Evolutionary conservation across 2,888 invertebrate genomes (phyloP).

Genomic region (Drosophila ezoana): DNA sequence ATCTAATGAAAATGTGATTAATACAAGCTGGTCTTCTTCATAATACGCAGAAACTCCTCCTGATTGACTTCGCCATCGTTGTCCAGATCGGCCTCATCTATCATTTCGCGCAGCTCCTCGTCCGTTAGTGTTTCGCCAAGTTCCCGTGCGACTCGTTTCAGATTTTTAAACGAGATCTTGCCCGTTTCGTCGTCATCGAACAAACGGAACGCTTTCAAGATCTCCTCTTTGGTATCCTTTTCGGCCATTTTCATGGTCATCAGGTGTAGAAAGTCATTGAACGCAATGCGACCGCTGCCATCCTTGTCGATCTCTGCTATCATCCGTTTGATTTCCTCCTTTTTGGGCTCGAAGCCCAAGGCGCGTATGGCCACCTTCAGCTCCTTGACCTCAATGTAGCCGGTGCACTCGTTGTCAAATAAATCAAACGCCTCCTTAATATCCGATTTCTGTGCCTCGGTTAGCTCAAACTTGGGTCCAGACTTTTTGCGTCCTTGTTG

Average conservation of each 20-base stretch:
- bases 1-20: constrained; percentile 82
- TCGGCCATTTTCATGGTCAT: constrained; percentile 98
- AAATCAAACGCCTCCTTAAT: constrained; percentile 98
- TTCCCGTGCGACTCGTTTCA: constrained; percentile 97
- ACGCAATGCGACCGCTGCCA: constrained; percentile 93
- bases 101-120: constrained; percentile 98
- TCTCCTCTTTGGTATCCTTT: constrained; percentile 97
- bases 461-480: constrained; percentile 92
- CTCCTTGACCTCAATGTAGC: constrained; percentile 96
- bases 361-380: constrained; percentile 98
- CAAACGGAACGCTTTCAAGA: constrained; percentile 97
- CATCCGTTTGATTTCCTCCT: constrained; percentile 98
- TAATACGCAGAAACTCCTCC: constrained; percentile 97
- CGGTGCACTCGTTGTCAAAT: constrained; percentile 95
- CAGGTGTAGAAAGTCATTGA: constrained; percentile 93
- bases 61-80: constrained; percentile 98
- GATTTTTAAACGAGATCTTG: constrained; percentile 96
- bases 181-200: constrained; percentile 99
- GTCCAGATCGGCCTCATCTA: constrained; percentile 98
- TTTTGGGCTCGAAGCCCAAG: constrained; percentile 98
- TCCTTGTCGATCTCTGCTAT: constrained; percentile 95
- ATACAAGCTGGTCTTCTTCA: constrained; percentile 98
- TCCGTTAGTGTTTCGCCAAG: constrained; percentile 98
- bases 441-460: constrained; percentile 95
- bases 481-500: constrained; percentile 88